Evolutionary conservation across 2,888 invertebrate genomes (phyloP).

Genomic region (Pristionchus japonicus): DNA sequence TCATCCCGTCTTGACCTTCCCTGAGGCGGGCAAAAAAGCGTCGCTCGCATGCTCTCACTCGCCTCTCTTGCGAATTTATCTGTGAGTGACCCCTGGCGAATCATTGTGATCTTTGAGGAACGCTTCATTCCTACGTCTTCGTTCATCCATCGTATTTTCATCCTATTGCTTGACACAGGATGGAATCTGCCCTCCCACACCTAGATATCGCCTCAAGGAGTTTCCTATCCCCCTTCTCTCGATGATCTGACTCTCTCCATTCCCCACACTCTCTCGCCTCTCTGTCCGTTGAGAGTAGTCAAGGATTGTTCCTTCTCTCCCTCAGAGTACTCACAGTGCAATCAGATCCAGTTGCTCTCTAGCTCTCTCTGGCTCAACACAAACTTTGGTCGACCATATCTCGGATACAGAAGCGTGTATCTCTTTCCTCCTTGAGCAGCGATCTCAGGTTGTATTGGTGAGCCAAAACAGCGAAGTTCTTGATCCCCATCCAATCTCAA

Average conservation of each 20-base stretch:
- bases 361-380: not conserved
- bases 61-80: not conserved
- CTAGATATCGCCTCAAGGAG: not conserved
- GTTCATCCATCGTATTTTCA: too few species aligned
- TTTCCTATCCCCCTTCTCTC: too few species aligned
- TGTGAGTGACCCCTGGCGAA: not conserved
- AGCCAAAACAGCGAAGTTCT: too few species aligned
- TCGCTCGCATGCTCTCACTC: not conserved
- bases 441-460: too few species aligned
- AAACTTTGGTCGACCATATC: not conserved
- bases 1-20: slow-evolving; percentile 20
- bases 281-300: too few species aligned
- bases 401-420: not conserved
- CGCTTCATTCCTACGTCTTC: too few species aligned
- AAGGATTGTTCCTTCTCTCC: not conserved
- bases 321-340: not conserved
- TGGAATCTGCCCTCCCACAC: not conserved
- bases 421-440: too few species aligned
- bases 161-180: too few species aligned
- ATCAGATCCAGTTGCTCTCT: slow-evolving; percentile 20
- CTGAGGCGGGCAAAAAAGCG: not conserved
- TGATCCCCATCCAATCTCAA: not conserved
- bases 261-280: too few species aligned
- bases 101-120: not conserved
- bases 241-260: too few species aligned